These are phyloP conservation scores for Myiotriccus ornatus DNA, from an alignment of 2,797 vertebrate genomes.

Conservation along the genomic window DNA sequence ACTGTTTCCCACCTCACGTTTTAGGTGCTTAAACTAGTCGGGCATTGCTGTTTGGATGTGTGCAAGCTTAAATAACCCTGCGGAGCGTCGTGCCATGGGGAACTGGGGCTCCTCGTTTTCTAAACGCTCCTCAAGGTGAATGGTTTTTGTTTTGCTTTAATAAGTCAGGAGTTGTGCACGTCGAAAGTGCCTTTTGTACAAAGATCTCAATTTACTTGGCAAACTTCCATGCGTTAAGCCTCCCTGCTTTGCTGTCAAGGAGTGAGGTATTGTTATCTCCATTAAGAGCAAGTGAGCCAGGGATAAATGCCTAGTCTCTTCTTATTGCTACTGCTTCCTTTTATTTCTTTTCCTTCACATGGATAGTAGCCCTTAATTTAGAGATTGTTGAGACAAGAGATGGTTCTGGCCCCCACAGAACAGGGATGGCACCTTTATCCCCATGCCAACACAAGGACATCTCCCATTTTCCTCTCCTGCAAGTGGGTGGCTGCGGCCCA, in stretches of 20 bases:
- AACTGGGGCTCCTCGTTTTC: conserved; percentile 10
- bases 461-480: neutral
- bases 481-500: neutral
- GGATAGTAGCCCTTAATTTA: conserved; percentile 4
- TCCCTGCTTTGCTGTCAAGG: conserved; percentile 47
- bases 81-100: neutral
- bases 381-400: neutral
- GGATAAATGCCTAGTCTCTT: conserved; percentile 10
- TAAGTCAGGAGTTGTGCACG: conserved; percentile 40
- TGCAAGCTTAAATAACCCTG: neutral
- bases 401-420: neutral
- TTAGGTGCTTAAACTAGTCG: neutral
- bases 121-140: conserved; percentile 28
- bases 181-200: conserved; percentile 46
- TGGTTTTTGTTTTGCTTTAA: conserved; percentile 32
- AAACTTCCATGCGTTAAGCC: conserved; percentile 40
- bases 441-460: neutral
- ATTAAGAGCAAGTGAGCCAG: conserved; percentile 51
- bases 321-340: neutral
- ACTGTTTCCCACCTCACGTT: neutral
- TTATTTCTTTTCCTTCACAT: neutral
- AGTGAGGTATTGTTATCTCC: conserved; percentile 51
- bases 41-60: neutral
- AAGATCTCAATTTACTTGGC: conserved; percentile 64
- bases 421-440: neutral